Conservation (phyloP, 2,888 invertebrate species). For the Tachina grossa region DNA sequence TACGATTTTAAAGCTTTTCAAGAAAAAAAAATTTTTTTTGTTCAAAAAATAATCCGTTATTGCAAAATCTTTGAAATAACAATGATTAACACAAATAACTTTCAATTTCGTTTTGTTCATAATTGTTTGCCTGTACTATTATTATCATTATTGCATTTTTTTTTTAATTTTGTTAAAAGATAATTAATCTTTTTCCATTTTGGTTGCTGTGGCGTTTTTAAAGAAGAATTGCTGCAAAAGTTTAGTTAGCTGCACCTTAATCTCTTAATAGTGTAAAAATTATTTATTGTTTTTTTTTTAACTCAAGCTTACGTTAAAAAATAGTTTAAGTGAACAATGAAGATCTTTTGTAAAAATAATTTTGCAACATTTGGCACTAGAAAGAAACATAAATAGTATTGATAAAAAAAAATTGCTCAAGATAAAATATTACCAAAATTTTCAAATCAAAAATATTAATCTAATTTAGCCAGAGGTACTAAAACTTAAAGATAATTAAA, state of each 20-base stretch:
- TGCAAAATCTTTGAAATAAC: slow-evolving; percentile 43
- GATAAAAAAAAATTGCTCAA: background rate
- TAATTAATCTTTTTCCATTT: slow-evolving; percentile 44
- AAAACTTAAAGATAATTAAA: too few relatives aligned
- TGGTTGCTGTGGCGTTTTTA: slow-evolving; percentile 1
- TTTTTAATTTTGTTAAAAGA: slow-evolving; percentile 34
- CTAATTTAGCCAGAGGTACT: too few relatives aligned
- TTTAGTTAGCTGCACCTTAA: slow-evolving; percentile 60
- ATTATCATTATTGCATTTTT: slow-evolving; percentile 7
- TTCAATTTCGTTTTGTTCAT: slow-evolving; percentile 53
- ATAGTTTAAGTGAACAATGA: slow-evolving; percentile 1
- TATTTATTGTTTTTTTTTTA: slow-evolving; percentile 5
- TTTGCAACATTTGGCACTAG: background rate
- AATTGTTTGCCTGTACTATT: background rate
- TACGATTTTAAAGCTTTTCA: slow-evolving; percentile 13
- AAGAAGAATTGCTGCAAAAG: slow-evolving; percentile 31
- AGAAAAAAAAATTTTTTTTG: background rate
- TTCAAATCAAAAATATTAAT: too few relatives aligned
- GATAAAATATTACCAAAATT: too few relatives aligned
- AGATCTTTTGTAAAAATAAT: background rate
- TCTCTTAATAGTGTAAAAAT: slow-evolving; percentile 55
- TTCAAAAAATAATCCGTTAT: background rate
- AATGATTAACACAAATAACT: slow-evolving; percentile 36
- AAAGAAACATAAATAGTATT: background rate
- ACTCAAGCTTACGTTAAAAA: background rate